Conservation (phyloP, 2,113 vertebrate genomes). For the Saiga tatarica region DNA sequence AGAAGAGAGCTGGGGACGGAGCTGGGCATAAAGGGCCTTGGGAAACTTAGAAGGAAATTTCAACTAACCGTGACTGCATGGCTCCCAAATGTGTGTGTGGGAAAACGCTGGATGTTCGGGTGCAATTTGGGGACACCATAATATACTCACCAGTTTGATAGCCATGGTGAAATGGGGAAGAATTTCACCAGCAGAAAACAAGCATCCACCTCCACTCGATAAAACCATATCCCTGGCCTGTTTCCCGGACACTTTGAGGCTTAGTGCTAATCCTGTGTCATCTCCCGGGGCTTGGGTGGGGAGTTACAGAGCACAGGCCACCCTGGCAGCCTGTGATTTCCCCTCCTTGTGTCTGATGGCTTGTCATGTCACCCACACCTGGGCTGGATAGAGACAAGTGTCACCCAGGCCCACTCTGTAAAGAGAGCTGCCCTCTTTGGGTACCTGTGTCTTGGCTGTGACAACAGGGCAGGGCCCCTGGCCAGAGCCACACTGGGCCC, state of each 20-base stretch:
- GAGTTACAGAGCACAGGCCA: not conserved
- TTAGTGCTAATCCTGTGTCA: accelerated
- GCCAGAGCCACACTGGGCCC: not conserved
- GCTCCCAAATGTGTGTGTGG: accelerated
- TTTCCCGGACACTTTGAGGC: accelerated
- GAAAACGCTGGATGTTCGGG: not conserved
- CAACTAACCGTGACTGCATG: accelerated
- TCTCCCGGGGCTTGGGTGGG: not conserved
- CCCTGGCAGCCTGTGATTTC: not conserved
- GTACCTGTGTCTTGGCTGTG: not conserved
- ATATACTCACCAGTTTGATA: not conserved
- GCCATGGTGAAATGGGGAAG: not conserved
- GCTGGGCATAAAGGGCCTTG: accelerated
- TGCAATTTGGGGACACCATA: not conserved
- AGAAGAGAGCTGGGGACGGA: accelerated
- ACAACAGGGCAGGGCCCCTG: not conserved
- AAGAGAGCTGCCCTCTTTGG: conserved; percentile 32
- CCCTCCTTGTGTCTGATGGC: not conserved
- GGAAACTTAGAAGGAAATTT: not conserved
- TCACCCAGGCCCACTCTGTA: conserved; percentile 50
- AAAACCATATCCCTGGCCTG: accelerated
- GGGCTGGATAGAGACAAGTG: not conserved
- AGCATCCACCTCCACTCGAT: accelerated
- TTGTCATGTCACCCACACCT: not conserved
- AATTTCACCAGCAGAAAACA: not conserved